Conservation (phyloP, 2,113 vertebrate genomes). For the Tychaedon coryphoeus region DNA sequence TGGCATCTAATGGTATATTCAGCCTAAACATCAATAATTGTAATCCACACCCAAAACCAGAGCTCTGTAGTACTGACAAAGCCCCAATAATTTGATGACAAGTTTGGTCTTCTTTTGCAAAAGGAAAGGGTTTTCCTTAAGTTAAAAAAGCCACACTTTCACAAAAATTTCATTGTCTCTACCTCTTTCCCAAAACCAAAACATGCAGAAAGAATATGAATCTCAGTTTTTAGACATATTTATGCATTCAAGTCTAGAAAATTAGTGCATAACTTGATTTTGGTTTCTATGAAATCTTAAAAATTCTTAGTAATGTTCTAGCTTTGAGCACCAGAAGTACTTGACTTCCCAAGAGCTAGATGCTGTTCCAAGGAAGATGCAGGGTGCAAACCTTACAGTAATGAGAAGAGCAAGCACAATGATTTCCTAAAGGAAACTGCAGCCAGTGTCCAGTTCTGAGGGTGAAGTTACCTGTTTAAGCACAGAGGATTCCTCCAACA, state of each 20-base stretch:
- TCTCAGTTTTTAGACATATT: not conserved
- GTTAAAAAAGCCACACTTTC: not conserved
- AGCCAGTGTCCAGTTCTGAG: not conserved
- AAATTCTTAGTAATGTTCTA: not conserved
- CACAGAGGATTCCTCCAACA: slow-evolving; percentile 28
- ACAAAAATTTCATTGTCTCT: not conserved
- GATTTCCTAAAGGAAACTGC: not conserved
- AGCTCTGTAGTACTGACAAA: not conserved
- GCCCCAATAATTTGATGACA: not conserved
- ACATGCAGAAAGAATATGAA: fast-evolving
- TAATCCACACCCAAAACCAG: not conserved
- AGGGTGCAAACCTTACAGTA: not conserved
- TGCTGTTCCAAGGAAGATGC: not conserved
- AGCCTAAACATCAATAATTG: not conserved
- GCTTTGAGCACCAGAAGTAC: not conserved
- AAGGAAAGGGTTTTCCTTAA: not conserved
- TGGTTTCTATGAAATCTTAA: not conserved
- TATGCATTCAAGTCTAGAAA: not conserved
- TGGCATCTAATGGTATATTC: not conserved
- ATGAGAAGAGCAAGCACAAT: fast-evolving
- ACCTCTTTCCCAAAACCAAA: not conserved
- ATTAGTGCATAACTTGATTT: not conserved
- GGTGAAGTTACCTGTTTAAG: slow-evolving; percentile 8
- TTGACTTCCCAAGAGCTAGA: not conserved
- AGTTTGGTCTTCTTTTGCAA: not conserved